These are phyloP conservation scores for Ictidomys tridecemlineatus DNA, from an alignment of 2,113 vertebrate genomes.

Conservation along the genomic window DNA sequence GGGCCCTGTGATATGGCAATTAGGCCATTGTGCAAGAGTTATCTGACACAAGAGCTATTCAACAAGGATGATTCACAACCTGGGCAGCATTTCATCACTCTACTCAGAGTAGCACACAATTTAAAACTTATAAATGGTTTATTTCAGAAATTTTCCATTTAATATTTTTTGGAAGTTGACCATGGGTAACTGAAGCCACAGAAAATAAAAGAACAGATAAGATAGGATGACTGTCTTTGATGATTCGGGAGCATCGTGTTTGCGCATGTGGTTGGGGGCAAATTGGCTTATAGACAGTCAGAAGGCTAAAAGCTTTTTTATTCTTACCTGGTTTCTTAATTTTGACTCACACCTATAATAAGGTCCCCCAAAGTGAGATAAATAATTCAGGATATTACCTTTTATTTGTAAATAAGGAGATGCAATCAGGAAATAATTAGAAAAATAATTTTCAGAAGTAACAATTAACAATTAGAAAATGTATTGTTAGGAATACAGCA, in stretches of 20 bases:
- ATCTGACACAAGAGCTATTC: neutral
- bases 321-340: neutral
- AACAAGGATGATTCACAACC: neutral
- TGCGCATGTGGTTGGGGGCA: neutral
- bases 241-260: neutral
- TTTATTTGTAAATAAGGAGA: constrained; percentile 65
- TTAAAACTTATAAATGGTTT: neutral
- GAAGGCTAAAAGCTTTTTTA: neutral
- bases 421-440: constrained; percentile 69
- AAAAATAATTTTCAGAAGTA: constrained; percentile 65
- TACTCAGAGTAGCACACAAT: neutral
- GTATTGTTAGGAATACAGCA: constrained; percentile 6
- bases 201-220: neutral
- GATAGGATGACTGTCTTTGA: neutral
- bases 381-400: neutral
- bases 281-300: neutral
- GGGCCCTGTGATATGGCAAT: too few species aligned
- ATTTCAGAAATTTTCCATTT: neutral
- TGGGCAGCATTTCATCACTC: neutral
- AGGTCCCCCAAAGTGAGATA: neutral
- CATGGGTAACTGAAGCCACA: neutral
- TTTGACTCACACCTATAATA: constrained; percentile 36
- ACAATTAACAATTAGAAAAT: constrained; percentile 49
- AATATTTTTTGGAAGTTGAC: neutral
- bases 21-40: too few species aligned